Percentiles rank a stretch among this genome's conserved stretches.
These are phyloP conservation scores for Setipinna tenuifilis DNA, from an alignment of 2,797 vertebrate genomes.

Conservation along the genomic window DNA sequence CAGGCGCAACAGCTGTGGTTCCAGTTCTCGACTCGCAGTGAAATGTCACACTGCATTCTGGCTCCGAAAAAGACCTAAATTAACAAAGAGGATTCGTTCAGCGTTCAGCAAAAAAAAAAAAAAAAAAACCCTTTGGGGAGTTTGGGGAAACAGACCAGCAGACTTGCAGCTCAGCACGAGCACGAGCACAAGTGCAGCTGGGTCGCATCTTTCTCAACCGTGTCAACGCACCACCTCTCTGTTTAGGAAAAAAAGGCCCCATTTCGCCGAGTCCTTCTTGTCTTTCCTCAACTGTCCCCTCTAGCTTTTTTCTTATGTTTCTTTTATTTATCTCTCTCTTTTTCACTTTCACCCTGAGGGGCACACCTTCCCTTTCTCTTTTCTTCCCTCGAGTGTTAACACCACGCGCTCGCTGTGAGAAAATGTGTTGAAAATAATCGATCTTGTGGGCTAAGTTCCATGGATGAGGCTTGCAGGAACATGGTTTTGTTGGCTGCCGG, in stretches of 20 bases:
- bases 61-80: constrained; percentile 66
- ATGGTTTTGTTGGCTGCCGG: constrained; percentile 57
- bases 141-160: constrained; percentile 49
- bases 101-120: constrained; percentile 47
- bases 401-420: constrained; percentile 38
- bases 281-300: neutral
- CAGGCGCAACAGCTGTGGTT: constrained; percentile 68
- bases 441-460: constrained; percentile 66
- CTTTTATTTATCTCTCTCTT: constrained; percentile 7
- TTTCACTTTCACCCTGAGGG: constrained; percentile 32
- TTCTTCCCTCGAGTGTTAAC: constrained; percentile 35
- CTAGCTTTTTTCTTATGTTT: neutral
- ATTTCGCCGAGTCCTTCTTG: neutral
- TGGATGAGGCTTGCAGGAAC: constrained; percentile 70
- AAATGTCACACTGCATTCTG: constrained; percentile 77
- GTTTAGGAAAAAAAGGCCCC: neutral
- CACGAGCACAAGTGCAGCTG: constrained; percentile 57
- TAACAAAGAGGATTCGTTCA: constrained; percentile 74
- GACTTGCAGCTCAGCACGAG: too few relatives aligned
- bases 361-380: constrained; percentile 54
- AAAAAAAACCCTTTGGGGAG: constrained; percentile 17
- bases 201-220: constrained; percentile 5
- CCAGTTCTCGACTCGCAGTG: constrained; percentile 63
- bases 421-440: constrained; percentile 66
- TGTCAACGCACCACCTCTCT: constrained; percentile 25